Evolutionary conservation across 1,140 invertebrate species (phyloP).

Genomic region (Sycobia sp.): DNA sequence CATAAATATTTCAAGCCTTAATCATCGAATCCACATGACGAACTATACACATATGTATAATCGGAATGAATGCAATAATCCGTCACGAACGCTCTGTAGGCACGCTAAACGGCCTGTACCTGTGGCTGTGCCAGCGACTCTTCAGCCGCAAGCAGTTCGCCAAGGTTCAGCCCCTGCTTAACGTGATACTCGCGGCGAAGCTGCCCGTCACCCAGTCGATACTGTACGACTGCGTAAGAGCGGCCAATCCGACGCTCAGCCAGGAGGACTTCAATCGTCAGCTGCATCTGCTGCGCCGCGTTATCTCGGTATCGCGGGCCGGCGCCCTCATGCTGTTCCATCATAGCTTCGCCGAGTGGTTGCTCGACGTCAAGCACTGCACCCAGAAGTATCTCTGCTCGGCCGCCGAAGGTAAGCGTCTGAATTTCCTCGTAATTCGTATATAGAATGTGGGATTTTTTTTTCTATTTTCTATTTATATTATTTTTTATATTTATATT

Average conservation of each 20-base stretch:
- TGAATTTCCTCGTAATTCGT: too few species aligned
- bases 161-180: constrained; percentile 84
- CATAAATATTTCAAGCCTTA: too few species aligned
- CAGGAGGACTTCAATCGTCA: constrained; percentile 85
- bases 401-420: constrained; percentile 65
- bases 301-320: constrained; percentile 68
- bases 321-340: constrained; percentile 81
- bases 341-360: constrained; percentile 92
- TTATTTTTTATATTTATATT: neutral
- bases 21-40: too few species aligned
- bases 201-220: constrained; percentile 81
- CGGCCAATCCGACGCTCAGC: constrained; percentile 79
- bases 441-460: too few species aligned
- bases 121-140: constrained; percentile 92
- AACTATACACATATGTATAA: too few species aligned
- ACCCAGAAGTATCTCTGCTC: constrained; percentile 92
- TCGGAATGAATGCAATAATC: too few species aligned
- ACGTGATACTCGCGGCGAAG: constrained; percentile 85
- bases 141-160: constrained; percentile 88
- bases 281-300: constrained; percentile 77
- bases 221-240: constrained; percentile 80
- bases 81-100: constrained; percentile 60
- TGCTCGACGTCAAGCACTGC: constrained; percentile 94
- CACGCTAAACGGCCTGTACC: constrained; percentile 91
- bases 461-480: neutral